Percentiles rank a stretch among this genome's conserved stretches.
phyloP scores from a whole-genome alignment of 2,888 invertebrate species.

The Litoditis marina region DNA sequence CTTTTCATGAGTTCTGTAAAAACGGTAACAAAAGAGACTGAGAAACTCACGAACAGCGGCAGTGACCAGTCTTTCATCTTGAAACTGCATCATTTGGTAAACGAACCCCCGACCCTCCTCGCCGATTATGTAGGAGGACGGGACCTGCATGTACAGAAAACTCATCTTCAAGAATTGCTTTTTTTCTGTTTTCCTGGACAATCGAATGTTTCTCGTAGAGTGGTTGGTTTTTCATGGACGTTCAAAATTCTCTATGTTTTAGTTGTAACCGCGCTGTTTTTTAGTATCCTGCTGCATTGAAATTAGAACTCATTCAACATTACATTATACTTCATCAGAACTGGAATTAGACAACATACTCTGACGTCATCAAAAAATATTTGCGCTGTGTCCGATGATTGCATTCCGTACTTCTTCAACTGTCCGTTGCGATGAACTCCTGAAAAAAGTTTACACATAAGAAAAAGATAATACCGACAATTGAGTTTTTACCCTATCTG shows the following conservation, averaged over 20 bases:
- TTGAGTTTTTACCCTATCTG: no score
- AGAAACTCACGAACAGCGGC: constrained; percentile 46
- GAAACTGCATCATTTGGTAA: constrained; percentile 69
- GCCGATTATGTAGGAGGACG: constrained; percentile 66
- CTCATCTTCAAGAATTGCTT: background rate
- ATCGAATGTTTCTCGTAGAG: background rate
- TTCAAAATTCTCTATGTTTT: background rate
- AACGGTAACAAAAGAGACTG: no score
- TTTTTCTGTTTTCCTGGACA: background rate
- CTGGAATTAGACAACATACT: no score
- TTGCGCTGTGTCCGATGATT: constrained; percentile 67
- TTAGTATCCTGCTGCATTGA: no score
- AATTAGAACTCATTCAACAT: no score
- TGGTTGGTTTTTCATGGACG: background rate
- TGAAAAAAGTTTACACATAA: background rate
- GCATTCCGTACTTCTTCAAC: constrained; percentile 67
- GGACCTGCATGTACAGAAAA: constrained; percentile 60
- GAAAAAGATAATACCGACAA: no score
- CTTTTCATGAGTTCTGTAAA: no score
- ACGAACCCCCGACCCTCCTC: constrained; percentile 66
- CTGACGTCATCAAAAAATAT: constrained; percentile 67
- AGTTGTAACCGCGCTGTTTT: no score
- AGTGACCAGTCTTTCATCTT: constrained; percentile 66
- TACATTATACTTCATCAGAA: no score
- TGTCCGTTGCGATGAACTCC: constrained; percentile 61